These are phyloP conservation scores for Euproctis similis DNA, from an alignment of 2,888 invertebrate genomes.

Conservation along the genomic window DNA sequence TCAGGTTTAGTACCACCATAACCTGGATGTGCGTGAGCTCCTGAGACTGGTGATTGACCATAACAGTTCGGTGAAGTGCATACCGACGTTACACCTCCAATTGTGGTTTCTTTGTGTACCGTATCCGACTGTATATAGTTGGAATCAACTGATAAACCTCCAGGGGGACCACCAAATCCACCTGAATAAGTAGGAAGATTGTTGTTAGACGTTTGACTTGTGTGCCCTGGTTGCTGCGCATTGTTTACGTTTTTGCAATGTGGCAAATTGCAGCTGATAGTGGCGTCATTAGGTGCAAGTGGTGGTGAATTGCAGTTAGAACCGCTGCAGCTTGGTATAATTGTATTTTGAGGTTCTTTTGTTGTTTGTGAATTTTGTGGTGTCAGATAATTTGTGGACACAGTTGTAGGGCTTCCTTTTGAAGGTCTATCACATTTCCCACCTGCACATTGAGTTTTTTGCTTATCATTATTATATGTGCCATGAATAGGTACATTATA, in stretches of 20 bases:
- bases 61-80: background rate
- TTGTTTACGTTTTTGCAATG: too few relatives aligned
- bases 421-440: conserved; percentile 15
- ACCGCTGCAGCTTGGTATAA: conserved; percentile 11
- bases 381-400: conserved; percentile 7
- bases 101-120: background rate
- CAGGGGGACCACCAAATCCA: conserved; percentile 19
- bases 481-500: conserved; percentile 21
- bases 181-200: conserved; percentile 16
- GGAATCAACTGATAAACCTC: conserved; percentile 15
- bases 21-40: too few relatives aligned
- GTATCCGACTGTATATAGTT: background rate
- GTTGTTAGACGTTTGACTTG: conserved; percentile 5
- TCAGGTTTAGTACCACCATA: background rate
- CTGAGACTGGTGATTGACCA: background rate
- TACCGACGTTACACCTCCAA: background rate
- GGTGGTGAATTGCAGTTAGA: conserved; percentile 10
- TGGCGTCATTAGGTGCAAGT: too few relatives aligned
- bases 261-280: too few relatives aligned
- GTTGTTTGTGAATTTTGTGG: conserved; percentile 6
- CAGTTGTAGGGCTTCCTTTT: conserved; percentile 5
- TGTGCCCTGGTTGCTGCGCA: conserved; percentile 4
- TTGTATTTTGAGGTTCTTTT: conserved; percentile 6
- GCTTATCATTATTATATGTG: conserved; percentile 5
- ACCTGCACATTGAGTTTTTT: conserved; percentile 12